Conservation (phyloP, 2,888 invertebrate species). For the Heterodera filipjevi region DNA sequence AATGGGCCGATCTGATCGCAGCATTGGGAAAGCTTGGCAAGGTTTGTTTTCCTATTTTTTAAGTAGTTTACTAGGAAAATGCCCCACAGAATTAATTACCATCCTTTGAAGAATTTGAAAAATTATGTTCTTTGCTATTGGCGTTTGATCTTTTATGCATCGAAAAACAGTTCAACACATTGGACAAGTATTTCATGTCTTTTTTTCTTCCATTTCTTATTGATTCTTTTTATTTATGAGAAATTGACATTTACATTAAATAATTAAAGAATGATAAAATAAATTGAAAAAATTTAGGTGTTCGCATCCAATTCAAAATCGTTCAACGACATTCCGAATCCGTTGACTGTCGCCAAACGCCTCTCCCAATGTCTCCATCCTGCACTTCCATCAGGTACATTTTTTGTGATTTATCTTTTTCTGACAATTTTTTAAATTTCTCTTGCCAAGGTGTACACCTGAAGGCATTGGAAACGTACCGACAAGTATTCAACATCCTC, state of each 20-base stretch:
- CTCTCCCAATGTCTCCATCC: slow-evolving; percentile 92
- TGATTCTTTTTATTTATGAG: too few relatives aligned
- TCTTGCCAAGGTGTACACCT: slow-evolving; percentile 76
- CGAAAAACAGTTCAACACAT: too few relatives aligned
- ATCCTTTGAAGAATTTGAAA: too few relatives aligned
- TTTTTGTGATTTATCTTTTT: neutral
- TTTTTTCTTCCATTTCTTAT: too few relatives aligned
- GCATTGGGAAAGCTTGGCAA: slow-evolving; percentile 86
- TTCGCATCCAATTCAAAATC: slow-evolving; percentile 77
- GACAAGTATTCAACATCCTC: slow-evolving; percentile 85
- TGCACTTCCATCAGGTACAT: slow-evolving; percentile 77
- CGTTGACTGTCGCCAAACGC: slow-evolving; percentile 85
- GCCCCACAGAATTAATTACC: too few relatives aligned
- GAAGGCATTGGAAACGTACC: slow-evolving; percentile 87
- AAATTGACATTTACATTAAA: too few relatives aligned
- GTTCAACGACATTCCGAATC: slow-evolving; percentile 82
- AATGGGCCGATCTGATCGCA: slow-evolving; percentile 91
- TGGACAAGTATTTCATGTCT: too few relatives aligned
- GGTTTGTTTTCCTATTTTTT: slow-evolving; percentile 69
- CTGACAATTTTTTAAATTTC: neutral
- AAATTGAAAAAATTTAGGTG: too few relatives aligned
- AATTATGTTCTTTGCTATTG: too few relatives aligned
- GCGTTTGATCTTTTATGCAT: too few relatives aligned
- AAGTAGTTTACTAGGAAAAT: too few relatives aligned
- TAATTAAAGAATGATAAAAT: too few relatives aligned